A percentile compares a stretch with the other conserved stretches of the same genome.
phyloP scores from a whole-genome alignment of 2,113 vertebrate genomes.

The Nyctibius bracteatus region DNA sequence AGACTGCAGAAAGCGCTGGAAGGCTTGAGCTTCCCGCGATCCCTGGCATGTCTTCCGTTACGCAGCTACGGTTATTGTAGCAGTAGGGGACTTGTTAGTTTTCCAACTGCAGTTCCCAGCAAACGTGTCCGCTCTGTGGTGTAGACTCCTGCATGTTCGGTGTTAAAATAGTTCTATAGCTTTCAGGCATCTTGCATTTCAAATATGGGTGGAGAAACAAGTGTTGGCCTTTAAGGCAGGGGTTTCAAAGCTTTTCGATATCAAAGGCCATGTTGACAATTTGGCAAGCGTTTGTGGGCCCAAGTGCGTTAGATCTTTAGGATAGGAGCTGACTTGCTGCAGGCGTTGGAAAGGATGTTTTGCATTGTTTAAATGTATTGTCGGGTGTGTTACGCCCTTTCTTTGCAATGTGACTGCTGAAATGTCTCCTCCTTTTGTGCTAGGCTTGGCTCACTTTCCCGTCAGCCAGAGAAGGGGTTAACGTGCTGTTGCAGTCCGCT shows the following conservation, averaged over 20 bases:
- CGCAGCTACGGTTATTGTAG: conserved; percentile 50
- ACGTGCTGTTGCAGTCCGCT: not conserved
- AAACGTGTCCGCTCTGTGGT: not conserved
- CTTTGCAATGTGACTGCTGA: not conserved
- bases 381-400: not conserved
- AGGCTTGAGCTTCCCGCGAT: conserved; percentile 53
- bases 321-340: conserved; percentile 37
- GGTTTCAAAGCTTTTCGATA: conserved; percentile 44
- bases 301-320: conserved; percentile 9
- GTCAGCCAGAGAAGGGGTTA: not conserved
- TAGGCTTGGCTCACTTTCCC: not conserved
- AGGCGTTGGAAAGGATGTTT: not conserved
- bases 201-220: conserved; percentile 50
- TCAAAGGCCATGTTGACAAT: conserved; percentile 57
- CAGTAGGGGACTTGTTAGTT: conserved; percentile 65
- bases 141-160: conserved; percentile 35
- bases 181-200: conserved; percentile 61
- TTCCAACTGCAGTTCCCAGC: conserved; percentile 55
- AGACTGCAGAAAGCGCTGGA: conserved; percentile 53
- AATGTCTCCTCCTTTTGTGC: not conserved
- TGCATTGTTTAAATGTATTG: conserved; percentile 26
- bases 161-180: conserved; percentile 61
- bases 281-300: conserved; percentile 21
- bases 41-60: conserved; percentile 62
- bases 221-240: conserved; percentile 48